phyloP scores from a whole-genome alignment of 2,888 invertebrate genomes.

The Hyppa rectilinea region DNA sequence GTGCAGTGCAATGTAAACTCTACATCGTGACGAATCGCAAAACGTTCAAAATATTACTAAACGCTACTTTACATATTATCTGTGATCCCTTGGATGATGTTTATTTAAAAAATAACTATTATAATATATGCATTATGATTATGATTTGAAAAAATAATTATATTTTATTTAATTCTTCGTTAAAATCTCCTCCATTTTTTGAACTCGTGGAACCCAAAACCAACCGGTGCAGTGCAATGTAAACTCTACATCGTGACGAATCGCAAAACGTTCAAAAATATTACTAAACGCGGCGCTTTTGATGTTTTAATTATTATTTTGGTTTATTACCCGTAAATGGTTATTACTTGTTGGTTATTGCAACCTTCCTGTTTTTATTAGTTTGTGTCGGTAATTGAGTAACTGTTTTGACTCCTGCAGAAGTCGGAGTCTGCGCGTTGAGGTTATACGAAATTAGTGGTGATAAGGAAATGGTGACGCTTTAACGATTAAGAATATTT shows the following conservation, averaged over 20 bases:
- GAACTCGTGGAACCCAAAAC: slow-evolving; percentile 53
- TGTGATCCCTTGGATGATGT: no score
- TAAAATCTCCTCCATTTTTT: not conserved
- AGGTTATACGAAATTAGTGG: slow-evolving; percentile 27
- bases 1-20: slow-evolving; percentile 66
- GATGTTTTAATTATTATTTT: slow-evolving; percentile 74
- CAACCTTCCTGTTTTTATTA: slow-evolving; percentile 63
- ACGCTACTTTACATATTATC: no score
- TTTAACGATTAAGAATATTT: slow-evolving; percentile 6
- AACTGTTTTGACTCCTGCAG: slow-evolving; percentile 62
- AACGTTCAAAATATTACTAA: slow-evolving; percentile 58
- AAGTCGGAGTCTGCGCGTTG: slow-evolving; percentile 34
- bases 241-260: slow-evolving; percentile 67
- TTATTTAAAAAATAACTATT: no score
- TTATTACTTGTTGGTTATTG: slow-evolving; percentile 63
- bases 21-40: slow-evolving; percentile 66
- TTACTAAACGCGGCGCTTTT: slow-evolving; percentile 71
- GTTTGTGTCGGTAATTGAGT: slow-evolving; percentile 61
- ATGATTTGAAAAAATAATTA: slow-evolving; percentile 7
- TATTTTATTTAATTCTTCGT: not conserved
- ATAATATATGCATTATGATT: no score
- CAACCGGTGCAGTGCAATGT: slow-evolving; percentile 61
- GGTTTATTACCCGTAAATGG: slow-evolving; percentile 77
- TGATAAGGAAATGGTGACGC: slow-evolving; percentile 16
- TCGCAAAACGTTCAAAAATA: slow-evolving; percentile 61